A percentile compares a stretch with the other conserved stretches of the same genome.
These are phyloP conservation scores for Etheostoma cragini DNA, from an alignment of 2,113 vertebrate species.

Conservation along the genomic window DNA sequence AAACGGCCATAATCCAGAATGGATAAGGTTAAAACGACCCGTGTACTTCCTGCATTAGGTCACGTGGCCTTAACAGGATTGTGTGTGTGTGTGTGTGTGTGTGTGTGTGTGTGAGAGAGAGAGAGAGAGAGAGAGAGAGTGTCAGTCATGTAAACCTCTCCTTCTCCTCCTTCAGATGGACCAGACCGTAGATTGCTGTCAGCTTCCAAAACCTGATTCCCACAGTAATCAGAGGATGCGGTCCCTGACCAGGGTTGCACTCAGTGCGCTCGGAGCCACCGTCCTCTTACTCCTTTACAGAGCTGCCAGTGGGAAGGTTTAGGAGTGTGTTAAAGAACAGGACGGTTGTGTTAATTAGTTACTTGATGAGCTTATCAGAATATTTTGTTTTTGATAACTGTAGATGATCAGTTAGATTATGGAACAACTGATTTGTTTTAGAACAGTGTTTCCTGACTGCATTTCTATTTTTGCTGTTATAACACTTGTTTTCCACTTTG, in stretches of 20 bases:
- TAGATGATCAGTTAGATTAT: neutral
- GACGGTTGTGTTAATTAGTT: neutral
- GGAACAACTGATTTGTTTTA: slow-evolving; percentile 2
- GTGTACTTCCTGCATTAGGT: slow-evolving; percentile 28
- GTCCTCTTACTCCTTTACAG: slow-evolving; percentile 82
- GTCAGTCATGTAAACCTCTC: neutral
- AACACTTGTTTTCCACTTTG: neutral
- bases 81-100: neutral
- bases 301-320: slow-evolving; percentile 66
- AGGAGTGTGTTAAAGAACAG: neutral
- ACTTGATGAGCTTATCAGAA: neutral
- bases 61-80: neutral
- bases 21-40: slow-evolving; percentile 30
- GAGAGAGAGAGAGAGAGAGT: no score
- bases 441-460: neutral
- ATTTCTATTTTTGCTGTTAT: slow-evolving; percentile 3
- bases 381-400: neutral
- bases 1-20: slow-evolving; percentile 24
- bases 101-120: neutral
- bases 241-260: slow-evolving; percentile 70
- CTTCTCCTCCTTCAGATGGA: slow-evolving; percentile 73
- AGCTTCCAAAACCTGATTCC: slow-evolving; percentile 75
- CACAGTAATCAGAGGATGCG: slow-evolving; percentile 59
- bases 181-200: slow-evolving; percentile 78
- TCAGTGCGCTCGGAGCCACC: slow-evolving; percentile 83